Evolutionary conservation across 2,113 vertebrate genomes (phyloP).

Genomic region (Anarrhichthys ocellatus): DNA sequence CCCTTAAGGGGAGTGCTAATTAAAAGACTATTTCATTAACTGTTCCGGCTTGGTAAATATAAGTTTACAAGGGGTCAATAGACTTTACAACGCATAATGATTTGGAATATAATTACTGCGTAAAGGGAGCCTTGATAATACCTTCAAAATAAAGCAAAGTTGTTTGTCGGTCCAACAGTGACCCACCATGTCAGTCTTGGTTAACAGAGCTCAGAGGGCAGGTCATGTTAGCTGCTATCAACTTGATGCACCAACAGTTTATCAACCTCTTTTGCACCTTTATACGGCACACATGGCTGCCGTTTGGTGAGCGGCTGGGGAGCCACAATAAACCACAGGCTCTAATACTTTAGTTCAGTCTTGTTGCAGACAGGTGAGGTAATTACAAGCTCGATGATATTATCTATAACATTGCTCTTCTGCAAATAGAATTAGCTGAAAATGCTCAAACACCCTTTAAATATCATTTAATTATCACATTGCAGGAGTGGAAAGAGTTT

Average conservation of each 20-base stretch:
- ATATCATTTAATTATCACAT: slow-evolving; percentile 1
- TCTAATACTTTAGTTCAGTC: slow-evolving; percentile 36
- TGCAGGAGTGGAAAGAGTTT: slow-evolving; percentile 10
- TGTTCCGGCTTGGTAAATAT: slow-evolving; percentile 85
- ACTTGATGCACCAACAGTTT: slow-evolving; percentile 64
- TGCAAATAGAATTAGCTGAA: slow-evolving; percentile 3
- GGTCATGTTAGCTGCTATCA: slow-evolving; percentile 64
- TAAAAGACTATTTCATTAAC: slow-evolving; percentile 86
- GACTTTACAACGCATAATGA: slow-evolving; percentile 83
- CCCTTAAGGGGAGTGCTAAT: slow-evolving; percentile 81
- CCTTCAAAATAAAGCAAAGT: slow-evolving; percentile 75
- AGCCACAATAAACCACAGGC: slow-evolving; percentile 37
- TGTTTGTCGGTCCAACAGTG: slow-evolving; percentile 63
- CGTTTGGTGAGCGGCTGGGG: slow-evolving; percentile 48
- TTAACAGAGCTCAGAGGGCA: slow-evolving; percentile 63
- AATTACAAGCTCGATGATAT: slow-evolving; percentile 41
- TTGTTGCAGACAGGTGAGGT: slow-evolving; percentile 37
- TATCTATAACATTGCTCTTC: slow-evolving; percentile 15
- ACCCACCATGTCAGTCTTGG: slow-evolving; percentile 57
- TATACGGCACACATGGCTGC: slow-evolving; percentile 46
- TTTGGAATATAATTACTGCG: slow-evolving; percentile 83
- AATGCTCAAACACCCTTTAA: slow-evolving; percentile 19
- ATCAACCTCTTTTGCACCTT: slow-evolving; percentile 63
- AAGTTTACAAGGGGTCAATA: slow-evolving; percentile 86
- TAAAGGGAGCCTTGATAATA: slow-evolving; percentile 75